Evolutionary conservation across 2,888 invertebrate species (phyloP).

Genomic region (Saturnia japonica): DNA sequence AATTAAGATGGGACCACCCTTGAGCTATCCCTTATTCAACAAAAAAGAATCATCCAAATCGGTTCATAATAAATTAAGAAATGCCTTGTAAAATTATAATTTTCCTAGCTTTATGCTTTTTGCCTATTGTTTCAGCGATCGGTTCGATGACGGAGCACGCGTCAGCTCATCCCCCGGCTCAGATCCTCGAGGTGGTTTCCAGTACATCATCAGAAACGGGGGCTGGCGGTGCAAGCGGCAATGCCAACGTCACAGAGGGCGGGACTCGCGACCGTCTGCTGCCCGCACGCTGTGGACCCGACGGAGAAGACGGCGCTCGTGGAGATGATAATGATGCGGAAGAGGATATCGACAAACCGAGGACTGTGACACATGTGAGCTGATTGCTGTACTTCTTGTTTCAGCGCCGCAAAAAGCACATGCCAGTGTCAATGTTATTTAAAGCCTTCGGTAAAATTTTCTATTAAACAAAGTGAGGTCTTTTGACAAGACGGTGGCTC

Average conservation of each 20-base stretch:
- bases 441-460: no score
- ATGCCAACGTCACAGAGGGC: slow-evolving; percentile 20
- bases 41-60: no score
- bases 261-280: slow-evolving; percentile 43
- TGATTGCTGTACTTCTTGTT: background rate
- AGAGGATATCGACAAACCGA: slow-evolving; percentile 28
- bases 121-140: slow-evolving; percentile 83
- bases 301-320: slow-evolving; percentile 46
- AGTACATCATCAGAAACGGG: slow-evolving; percentile 12
- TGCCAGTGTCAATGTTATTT: no score
- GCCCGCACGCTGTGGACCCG: slow-evolving; percentile 54
- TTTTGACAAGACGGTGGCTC: no score
- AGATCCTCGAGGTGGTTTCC: slow-evolving; percentile 30
- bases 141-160: slow-evolving; percentile 97
- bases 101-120: no score
- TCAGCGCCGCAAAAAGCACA: no score
- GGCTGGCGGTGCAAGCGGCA: background rate
- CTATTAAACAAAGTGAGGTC: no score
- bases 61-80: no score
- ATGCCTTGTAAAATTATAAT: no score
- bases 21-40: no score
- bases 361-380: slow-evolving; percentile 45
- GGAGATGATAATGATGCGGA: slow-evolving; percentile 27
- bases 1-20: no score
- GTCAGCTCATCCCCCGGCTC: slow-evolving; percentile 89